Base-by-base conservation (phyloP, 1,140 invertebrate genomes). In the Drosophila guanche region DNA sequence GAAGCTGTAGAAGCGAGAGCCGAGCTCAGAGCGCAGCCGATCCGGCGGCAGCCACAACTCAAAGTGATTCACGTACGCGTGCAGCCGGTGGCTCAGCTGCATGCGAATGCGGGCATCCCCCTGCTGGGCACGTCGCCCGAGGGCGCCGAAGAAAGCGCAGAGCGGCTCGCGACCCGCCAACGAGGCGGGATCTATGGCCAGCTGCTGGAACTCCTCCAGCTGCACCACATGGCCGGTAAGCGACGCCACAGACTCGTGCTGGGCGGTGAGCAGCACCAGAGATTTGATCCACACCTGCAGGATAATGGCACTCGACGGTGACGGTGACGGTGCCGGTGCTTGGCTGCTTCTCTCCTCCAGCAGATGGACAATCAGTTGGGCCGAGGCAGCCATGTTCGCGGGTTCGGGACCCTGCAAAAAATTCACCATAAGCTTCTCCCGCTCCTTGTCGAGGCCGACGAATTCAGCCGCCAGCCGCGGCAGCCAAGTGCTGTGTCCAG, bases 221-320 rank as follows among this genome's bases (percentile, higher is more conserved):
- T 73, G 57, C 3, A 46, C n/a, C 1, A 91, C 60, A 41, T 73
- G 52, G 0, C 55, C 57, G 3, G 61, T 80, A 0, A 91, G 51
- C 0, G 73, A 65, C 0, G 69, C 0, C 0, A 91, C 78, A 3
- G 74, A 45, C 23, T 89, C 78, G 27, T 91, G 76, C 29, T 81
- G 72, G 2, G 89, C 67, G 5, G 62, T 79, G 5, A 91, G 50
- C 3, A 89, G 62, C 1, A 91, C 86, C 20, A 90, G 8, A 1
- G 89, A 90, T 45, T 80, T 90, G 0, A 91, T 53, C 90, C 90
- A 91, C 1, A 91, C 72, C 43, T 90, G 81, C 0, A 91, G 65
- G 5, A 91, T 60, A 0, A 74, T 56, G 2, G 71, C 40, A 52
- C 41, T 27, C 7, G 66, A 8, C 4, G 51, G 46, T 5, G 25